Conservation (phyloP, 2,888 invertebrate genomes). For the Xanthia togata region DNA sequence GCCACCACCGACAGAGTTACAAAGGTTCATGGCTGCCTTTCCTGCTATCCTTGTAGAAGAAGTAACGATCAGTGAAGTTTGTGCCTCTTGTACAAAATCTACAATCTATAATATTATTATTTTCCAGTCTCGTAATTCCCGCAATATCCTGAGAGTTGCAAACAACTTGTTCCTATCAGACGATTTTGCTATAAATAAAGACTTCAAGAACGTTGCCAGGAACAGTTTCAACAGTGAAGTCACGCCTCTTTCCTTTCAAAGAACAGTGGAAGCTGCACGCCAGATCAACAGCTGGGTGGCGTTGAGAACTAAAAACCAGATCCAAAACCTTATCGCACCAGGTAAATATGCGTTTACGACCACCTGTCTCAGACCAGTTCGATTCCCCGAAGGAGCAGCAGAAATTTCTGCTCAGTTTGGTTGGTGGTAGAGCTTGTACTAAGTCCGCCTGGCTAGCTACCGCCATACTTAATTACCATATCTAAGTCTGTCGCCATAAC, state of each 20-base stretch:
- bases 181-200: constrained; percentile 74
- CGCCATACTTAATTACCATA: no score
- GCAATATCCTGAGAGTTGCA: constrained; percentile 80
- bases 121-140: constrained; percentile 80
- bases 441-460: no score
- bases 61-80: neutral
- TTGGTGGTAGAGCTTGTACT: no score
- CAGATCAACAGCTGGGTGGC: constrained; percentile 94
- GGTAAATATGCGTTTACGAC: constrained; percentile 80
- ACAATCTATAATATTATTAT: neutral
- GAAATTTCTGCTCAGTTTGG: no score
- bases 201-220: constrained; percentile 78
- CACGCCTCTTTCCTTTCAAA: constrained; percentile 88
- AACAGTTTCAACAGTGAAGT: constrained; percentile 90
- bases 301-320: constrained; percentile 92
- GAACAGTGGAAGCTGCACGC: constrained; percentile 84
- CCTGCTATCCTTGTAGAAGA: neutral
- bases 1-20: neutral
- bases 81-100: neutral
- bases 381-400: no score
- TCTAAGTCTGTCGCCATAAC: no score
- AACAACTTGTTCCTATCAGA: constrained; percentile 82
- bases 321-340: constrained; percentile 90
- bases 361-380: no score
- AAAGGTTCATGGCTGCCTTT: neutral